Percentiles rank a stretch among this genome's conserved stretches.
Conservation (phyloP, 2,888 invertebrate species). For the Oxycera nigricornis region DNA sequence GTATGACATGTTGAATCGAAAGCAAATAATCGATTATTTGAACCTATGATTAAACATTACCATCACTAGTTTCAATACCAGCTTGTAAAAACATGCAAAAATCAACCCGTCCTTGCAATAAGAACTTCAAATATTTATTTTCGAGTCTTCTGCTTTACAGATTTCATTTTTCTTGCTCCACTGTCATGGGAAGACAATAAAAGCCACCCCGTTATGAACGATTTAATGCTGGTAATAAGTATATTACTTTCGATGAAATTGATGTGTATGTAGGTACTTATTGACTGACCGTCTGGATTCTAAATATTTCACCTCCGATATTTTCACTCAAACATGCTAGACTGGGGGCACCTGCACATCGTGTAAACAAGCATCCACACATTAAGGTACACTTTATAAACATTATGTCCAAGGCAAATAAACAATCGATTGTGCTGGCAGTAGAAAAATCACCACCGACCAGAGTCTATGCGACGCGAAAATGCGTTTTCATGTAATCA, state of each 20-base stretch:
- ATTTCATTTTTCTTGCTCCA: background rate
- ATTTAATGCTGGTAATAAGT: background rate
- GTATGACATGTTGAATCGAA: no score
- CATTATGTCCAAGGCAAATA: slow-evolving; percentile 15
- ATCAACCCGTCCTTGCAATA: no score
- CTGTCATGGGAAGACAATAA: background rate
- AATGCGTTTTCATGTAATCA: background rate
- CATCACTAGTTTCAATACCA: no score
- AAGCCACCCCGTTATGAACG: background rate
- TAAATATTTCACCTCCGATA: background rate
- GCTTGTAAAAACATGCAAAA: no score
- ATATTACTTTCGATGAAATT: background rate
- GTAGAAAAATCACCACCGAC: background rate
- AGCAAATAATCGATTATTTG: no score
- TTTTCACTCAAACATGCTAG: background rate
- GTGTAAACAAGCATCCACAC: background rate
- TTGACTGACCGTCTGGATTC: background rate
- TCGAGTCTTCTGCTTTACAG: background rate
- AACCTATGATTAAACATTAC: no score
- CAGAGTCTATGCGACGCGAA: background rate
- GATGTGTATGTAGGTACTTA: no score
- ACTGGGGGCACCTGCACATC: background rate
- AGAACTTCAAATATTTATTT: no score
- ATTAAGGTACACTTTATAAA: slow-evolving; percentile 14
- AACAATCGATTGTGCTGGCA: background rate